Base-by-base conservation (phyloP, 2,113 vertebrate species). In the Dipodomys spectabilis region DNA sequence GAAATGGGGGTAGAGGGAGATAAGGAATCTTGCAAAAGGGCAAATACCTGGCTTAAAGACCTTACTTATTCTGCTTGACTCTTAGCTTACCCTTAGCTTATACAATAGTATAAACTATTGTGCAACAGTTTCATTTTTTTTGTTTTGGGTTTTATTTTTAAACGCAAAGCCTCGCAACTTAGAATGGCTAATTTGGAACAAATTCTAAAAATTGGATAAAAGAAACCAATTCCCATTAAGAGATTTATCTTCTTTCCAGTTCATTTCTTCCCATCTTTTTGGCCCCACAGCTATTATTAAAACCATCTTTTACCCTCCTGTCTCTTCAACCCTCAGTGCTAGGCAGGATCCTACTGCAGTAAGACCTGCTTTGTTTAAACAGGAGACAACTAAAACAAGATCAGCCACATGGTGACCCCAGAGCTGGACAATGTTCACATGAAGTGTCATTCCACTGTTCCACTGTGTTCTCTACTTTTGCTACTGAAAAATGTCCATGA, bases 181-280 rank as follows among this genome's bases (percentile, higher is more conserved):
- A 79, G n/a, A 83, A 77, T 28, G 73, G 65, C 81, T 86, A 78
- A 90, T 62, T n/a, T 82, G 69, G 44, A 96, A 88, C 93, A 23
- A 85, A 93, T 57, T 57, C 4, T 67, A 82, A 49, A 25, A 89
- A 90, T 22, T 75, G 82, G 67, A 23, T 90, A 82, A 92, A 88
- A 16, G 23, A 86, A 89, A 72, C 6, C 67, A 19, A 69, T n/a
- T 93, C 82, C 25, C 35, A 25, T 64, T 78, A 82, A 94, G 30
- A 20, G 22, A 75, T 89, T 60, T 64, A 60, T 49, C 11, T 30
- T 13, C 30, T 62, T 16, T 13, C 53, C 53, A 57, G 82, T 23
- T 75, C 67, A 86, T 18, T 81, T 65, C 53, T 79, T 89, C 60
- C 77, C 69, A 28, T 72, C 35, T 94, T 62, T 68, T 72, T 73